These are phyloP conservation scores for Drosophila monieri DNA, from an alignment of 2,888 invertebrate genomes.

Conservation along the genomic window DNA sequence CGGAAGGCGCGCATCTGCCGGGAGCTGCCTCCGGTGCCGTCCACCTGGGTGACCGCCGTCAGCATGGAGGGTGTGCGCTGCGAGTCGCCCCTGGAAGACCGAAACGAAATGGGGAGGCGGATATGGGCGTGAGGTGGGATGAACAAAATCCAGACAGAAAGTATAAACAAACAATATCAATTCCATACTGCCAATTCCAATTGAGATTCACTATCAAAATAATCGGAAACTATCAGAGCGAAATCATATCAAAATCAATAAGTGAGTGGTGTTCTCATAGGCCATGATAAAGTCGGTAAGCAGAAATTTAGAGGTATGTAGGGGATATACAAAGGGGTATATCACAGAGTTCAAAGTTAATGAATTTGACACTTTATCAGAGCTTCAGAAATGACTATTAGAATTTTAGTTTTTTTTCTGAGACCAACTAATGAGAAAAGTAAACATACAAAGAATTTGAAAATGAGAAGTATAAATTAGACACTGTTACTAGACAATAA, in stretches of 20 bases:
- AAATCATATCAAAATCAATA: slow-evolving; percentile 1
- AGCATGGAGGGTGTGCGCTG: slow-evolving; percentile 83
- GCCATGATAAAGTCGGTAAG: background rate
- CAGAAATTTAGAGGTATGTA: background rate
- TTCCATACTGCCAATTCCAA: slow-evolving; percentile 16
- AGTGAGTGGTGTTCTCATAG: background rate
- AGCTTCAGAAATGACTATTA: background rate
- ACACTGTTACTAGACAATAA: background rate
- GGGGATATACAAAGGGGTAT: background rate
- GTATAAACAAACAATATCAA: slow-evolving; percentile 24
- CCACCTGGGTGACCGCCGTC: slow-evolving; percentile 83
- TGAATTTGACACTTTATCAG: background rate
- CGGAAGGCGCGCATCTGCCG: slow-evolving; percentile 80
- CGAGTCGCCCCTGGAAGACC: slow-evolving; percentile 81
- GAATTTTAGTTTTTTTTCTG: background rate
- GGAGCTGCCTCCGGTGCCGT: slow-evolving; percentile 74
- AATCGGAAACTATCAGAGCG: background rate
- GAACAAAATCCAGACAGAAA: slow-evolving; percentile 26
- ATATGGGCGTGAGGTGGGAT: background rate
- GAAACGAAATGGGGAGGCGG: background rate
- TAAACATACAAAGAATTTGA: background rate
- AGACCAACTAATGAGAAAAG: background rate
- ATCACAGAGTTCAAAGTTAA: background rate
- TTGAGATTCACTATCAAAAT: background rate
- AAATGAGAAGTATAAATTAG: background rate